Conservation (phyloP, 1,140 invertebrate species). For the Macrosteles quadrilineatus region DNA sequence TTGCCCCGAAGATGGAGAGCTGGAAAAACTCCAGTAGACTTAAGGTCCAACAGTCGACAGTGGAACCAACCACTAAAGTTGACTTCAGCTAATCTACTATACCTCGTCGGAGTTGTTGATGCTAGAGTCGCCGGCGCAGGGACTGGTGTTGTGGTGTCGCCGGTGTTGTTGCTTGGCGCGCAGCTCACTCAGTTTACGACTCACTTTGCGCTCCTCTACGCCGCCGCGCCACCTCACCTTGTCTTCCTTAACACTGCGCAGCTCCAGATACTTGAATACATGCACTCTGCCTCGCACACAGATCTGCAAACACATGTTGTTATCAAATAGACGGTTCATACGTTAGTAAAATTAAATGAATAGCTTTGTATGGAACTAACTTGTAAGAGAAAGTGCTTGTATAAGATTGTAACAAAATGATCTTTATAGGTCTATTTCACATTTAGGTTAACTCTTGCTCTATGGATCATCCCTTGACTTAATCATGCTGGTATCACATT, state of each 20-base stretch:
- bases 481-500: too few species aligned
- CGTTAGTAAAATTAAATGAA: too few species aligned
- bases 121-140: constrained; percentile 57
- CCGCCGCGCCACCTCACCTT: constrained; percentile 42
- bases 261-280: constrained; percentile 93
- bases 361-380: constrained; percentile 30
- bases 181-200: constrained; percentile 55
- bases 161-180: constrained; percentile 39
- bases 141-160: constrained; percentile 54
- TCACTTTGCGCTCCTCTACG: constrained; percentile 50
- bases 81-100: too few species aligned
- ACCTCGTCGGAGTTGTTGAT: constrained; percentile 52
- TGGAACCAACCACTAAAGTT: too few species aligned
- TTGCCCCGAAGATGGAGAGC: too few species aligned
- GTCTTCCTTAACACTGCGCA: constrained; percentile 55
- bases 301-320: constrained; percentile 62
- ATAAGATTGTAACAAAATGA: too few species aligned
- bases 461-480: too few species aligned
- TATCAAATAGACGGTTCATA: too few species aligned
- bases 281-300: constrained; percentile 89
- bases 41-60: too few species aligned
- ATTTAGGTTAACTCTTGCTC: too few species aligned
- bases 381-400: neutral
- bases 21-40: too few species aligned
- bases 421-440: too few species aligned